A percentile compares a stretch with the other conserved stretches of the same genome.
These are phyloP conservation scores for Periophthalmus magnuspinnatus DNA, from an alignment of 2,797 vertebrate genomes.

Conservation along the genomic window DNA sequence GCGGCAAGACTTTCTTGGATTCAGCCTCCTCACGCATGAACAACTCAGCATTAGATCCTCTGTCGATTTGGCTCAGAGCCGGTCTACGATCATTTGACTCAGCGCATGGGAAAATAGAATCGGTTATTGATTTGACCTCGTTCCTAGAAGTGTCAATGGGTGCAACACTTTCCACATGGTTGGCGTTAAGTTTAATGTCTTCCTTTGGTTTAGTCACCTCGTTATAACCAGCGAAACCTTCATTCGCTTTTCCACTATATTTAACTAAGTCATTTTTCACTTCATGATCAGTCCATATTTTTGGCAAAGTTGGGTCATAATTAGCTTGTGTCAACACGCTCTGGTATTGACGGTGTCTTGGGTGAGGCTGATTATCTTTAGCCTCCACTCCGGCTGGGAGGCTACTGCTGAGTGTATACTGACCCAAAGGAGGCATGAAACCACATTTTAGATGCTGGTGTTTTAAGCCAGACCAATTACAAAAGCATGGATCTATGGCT, in stretches of 20 bases:
- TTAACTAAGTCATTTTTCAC: constrained; percentile 25
- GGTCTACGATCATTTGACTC: constrained; percentile 37
- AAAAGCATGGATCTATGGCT: constrained; percentile 22
- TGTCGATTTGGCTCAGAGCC: constrained; percentile 50
- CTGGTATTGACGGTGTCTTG: constrained; percentile 20
- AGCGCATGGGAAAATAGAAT: constrained; percentile 11
- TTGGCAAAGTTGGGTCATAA: constrained; percentile 4
- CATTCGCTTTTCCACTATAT: constrained; percentile 14
- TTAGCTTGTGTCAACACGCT: constrained; percentile 8
- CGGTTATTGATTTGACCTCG: constrained; percentile 37
- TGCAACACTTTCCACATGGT: neutral
- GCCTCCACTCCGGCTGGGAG: constrained; percentile 18
- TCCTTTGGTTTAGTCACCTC: constrained; percentile 6
- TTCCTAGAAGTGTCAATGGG: constrained; percentile 11
- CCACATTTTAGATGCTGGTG: constrained; percentile 25
- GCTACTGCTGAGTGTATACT: constrained; percentile 20
- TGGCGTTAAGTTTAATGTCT: neutral
- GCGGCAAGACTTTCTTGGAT: constrained; percentile 34
- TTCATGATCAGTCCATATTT: constrained; percentile 28
- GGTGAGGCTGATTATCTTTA: constrained; percentile 10
- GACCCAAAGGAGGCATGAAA: constrained; percentile 8
- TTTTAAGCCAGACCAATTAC: constrained; percentile 24
- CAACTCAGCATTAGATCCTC: constrained; percentile 47
- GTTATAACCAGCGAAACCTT: constrained; percentile 5
- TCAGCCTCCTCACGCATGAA: constrained; percentile 44